These are phyloP conservation scores for Heliconius ismenius DNA, from an alignment of 2,888 invertebrate genomes.

Conservation along the genomic window DNA sequence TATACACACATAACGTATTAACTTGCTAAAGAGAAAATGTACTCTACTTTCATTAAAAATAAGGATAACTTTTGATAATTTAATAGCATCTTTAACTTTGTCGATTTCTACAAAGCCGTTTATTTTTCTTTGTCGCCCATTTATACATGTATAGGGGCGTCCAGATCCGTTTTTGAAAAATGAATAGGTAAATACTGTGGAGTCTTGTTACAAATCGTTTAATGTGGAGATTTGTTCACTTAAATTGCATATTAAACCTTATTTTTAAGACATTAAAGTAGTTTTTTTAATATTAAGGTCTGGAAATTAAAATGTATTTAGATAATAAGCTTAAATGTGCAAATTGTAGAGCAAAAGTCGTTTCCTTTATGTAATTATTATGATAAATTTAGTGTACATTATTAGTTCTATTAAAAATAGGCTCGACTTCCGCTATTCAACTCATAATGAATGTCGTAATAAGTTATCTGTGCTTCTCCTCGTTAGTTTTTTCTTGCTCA, in stretches of 20 bases:
- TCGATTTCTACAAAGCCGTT: slow-evolving; percentile 77
- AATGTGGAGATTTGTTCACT: slow-evolving; percentile 47
- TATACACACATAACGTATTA: slow-evolving; percentile 40
- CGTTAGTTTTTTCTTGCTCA: no score
- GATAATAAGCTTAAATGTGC: slow-evolving; percentile 39
- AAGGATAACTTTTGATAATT: slow-evolving; percentile 1
- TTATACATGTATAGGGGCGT: slow-evolving; percentile 81
- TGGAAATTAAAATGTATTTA: slow-evolving; percentile 34
- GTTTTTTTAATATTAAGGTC: background rate
- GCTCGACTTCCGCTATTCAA: no score
- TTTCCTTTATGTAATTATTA: slow-evolving; percentile 23
- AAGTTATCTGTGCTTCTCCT: no score
- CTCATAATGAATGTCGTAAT: background rate
- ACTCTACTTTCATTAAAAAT: slow-evolving; percentile 46
- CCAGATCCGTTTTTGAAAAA: slow-evolving; percentile 79
- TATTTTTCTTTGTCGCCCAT: slow-evolving; percentile 79
- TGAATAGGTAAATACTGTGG: slow-evolving; percentile 80
- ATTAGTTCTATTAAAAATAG: background rate
- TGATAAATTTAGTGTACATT: background rate
- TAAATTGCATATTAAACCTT: background rate
- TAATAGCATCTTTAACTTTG: slow-evolving; percentile 48
- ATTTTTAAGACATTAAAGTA: background rate
- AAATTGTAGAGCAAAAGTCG: slow-evolving; percentile 21
- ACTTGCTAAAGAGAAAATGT: slow-evolving; percentile 42
- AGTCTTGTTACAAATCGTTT: slow-evolving; percentile 71